Evolutionary conservation across 2,888 invertebrate species (phyloP).

Genomic region (Bembecia ichneumoniformis): DNA sequence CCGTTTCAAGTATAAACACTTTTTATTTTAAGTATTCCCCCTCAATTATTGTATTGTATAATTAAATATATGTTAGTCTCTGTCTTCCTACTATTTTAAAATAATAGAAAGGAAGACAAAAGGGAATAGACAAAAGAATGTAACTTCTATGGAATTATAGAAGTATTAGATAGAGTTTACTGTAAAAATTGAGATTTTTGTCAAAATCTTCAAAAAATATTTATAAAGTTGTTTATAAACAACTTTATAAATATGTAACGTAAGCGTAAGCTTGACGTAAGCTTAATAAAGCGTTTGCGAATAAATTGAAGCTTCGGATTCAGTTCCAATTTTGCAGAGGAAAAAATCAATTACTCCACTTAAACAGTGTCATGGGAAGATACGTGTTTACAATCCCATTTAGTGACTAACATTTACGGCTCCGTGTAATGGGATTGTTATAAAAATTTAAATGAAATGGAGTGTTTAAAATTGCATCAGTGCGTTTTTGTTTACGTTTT

Average conservation of each 20-base stretch:
- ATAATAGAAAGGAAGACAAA: neutral
- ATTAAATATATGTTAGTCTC: neutral
- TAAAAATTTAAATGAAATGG: constrained; percentile 54
- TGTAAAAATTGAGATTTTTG: too few relatives aligned
- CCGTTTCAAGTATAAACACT: constrained; percentile 17
- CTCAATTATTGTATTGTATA: neutral
- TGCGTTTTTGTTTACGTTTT: too few relatives aligned
- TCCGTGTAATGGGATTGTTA: constrained; percentile 29
- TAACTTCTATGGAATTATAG: too few relatives aligned
- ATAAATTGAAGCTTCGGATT: neutral
- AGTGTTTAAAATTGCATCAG: constrained; percentile 7
- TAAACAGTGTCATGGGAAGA: constrained; percentile 49
- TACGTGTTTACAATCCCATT: constrained; percentile 49
- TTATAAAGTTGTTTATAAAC: too few relatives aligned
- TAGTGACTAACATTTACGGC: constrained; percentile 39
- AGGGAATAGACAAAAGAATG: too few relatives aligned
- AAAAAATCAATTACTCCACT: constrained; percentile 46
- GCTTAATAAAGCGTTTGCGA: too few relatives aligned
- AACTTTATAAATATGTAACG: too few relatives aligned
- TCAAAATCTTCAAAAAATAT: too few relatives aligned
- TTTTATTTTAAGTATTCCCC: constrained; percentile 22
- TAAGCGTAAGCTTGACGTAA: too few relatives aligned
- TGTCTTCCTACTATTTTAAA: neutral
- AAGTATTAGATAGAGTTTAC: too few relatives aligned
- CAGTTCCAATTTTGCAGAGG: constrained; percentile 11